Evolutionary conservation across 2,888 invertebrate genomes (phyloP).

Genomic region (Eremobia ochroleuca): DNA sequence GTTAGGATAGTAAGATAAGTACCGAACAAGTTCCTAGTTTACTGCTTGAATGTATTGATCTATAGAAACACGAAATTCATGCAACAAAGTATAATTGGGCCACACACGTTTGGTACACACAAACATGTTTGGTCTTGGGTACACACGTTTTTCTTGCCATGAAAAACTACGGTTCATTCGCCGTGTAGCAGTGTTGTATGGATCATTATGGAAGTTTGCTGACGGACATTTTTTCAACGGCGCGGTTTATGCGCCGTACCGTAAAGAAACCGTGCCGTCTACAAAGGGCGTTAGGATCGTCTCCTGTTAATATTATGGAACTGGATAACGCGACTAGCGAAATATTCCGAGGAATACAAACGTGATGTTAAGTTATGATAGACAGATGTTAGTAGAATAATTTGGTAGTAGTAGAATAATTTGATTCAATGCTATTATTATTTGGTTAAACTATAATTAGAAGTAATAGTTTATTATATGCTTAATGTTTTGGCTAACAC

Average conservation of each 20-base stretch:
- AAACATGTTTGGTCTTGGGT: no score
- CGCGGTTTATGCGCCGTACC: no score
- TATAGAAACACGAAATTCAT: not conserved
- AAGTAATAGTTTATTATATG: not conserved
- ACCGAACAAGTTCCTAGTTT: not conserved
- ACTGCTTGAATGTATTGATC: not conserved
- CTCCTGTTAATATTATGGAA: not conserved
- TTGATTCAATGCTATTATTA: not conserved
- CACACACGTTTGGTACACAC: no score
- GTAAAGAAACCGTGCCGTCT: no score
- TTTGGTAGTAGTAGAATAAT: no score
- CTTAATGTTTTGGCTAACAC: not conserved
- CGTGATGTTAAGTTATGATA: not conserved
- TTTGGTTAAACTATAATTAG: not conserved
- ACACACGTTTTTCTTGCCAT: not conserved
- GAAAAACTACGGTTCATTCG: not conserved
- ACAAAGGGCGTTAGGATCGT: not conserved
- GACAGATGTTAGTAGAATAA: no score
- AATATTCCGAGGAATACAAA: not conserved
- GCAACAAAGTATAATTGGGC: not conserved
- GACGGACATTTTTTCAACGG: no score
- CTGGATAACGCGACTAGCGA: not conserved
- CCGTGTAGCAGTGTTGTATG: no score
- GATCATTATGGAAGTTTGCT: no score
- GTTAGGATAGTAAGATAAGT: conserved; percentile 25